Percentiles rank a stretch among this genome's conserved stretches.
These are phyloP conservation scores for Volucella inanis DNA, from an alignment of 2,888 invertebrate genomes.

Conservation along the genomic window DNA sequence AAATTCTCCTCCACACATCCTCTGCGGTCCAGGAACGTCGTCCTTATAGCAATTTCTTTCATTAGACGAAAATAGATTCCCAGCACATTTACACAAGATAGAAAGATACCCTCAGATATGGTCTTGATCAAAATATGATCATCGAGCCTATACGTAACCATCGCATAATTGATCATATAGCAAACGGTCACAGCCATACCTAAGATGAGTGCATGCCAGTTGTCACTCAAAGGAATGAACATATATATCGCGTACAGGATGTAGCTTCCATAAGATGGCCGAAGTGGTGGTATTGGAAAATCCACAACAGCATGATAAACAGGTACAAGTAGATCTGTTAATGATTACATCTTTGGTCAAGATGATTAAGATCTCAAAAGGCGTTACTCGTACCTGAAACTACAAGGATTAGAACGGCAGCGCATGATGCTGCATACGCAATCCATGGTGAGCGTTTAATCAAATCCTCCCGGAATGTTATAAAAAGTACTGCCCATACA, in stretches of 20 bases:
- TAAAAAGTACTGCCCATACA: constrained; percentile 81
- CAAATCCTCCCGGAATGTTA: constrained; percentile 81
- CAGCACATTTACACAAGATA: constrained; percentile 89
- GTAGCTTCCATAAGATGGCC: constrained; percentile 89
- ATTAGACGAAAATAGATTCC: constrained; percentile 95
- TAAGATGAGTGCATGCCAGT: constrained; percentile 87
- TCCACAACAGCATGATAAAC: constrained; percentile 86
- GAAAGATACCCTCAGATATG: constrained; percentile 85
- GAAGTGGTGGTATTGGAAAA: constrained; percentile 83
- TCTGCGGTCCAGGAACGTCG: constrained; percentile 93
- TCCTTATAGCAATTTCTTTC: constrained; percentile 93
- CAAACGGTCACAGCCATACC: constrained; percentile 88
- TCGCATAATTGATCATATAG: constrained; percentile 86
- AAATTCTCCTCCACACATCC: constrained; percentile 94
- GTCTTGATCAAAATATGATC: constrained; percentile 82
- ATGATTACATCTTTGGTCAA: neutral
- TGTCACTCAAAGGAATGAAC: constrained; percentile 91
- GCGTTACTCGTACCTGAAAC: constrained; percentile 84
- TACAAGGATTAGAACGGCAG: constrained; percentile 84
- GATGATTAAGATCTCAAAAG: neutral
- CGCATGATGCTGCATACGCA: constrained; percentile 82
- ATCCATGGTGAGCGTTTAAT: constrained; percentile 82
- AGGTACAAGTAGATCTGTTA: constrained; percentile 87
- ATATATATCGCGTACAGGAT: constrained; percentile 91
- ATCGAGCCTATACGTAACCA: constrained; percentile 84